Conservation (phyloP, 1,140 invertebrate genomes). For the Himalopsyche phryganea region DNA sequence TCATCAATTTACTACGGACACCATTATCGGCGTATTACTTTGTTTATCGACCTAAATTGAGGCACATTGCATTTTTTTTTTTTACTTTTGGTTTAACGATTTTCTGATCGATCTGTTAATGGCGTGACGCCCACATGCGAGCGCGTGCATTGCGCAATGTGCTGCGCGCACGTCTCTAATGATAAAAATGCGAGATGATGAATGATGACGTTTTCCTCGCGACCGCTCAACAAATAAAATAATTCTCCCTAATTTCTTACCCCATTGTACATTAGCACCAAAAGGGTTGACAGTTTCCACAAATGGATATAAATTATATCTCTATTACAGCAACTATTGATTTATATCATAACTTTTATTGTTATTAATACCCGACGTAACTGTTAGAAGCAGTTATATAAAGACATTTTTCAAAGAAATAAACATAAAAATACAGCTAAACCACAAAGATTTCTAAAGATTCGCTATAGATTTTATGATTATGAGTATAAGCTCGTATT, state of each 20-base stretch:
- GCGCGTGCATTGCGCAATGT: neutral
- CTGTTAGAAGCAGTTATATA: too few relatives aligned
- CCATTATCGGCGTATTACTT: neutral
- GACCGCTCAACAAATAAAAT: neutral
- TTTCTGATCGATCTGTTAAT: conserved; percentile 15
- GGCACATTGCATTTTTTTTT: too few relatives aligned
- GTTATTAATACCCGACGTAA: too few relatives aligned
- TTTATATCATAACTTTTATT: too few relatives aligned
- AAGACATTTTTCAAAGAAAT: too few relatives aligned
- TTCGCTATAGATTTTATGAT: too few relatives aligned
- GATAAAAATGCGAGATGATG: conserved; percentile 15
- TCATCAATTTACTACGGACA: neutral
- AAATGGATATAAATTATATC: too few relatives aligned
- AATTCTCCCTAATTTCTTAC: neutral
- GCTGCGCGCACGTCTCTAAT: conserved; percentile 7
- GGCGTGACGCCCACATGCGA: conserved; percentile 8
- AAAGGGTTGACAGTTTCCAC: conserved; percentile 2
- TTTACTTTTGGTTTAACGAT: neutral
- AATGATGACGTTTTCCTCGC: neutral
- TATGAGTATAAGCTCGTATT: too few relatives aligned
- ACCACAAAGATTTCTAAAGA: too few relatives aligned
- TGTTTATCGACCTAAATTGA: too few relatives aligned
- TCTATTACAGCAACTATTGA: too few relatives aligned
- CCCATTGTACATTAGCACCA: neutral
- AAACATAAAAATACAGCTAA: too few relatives aligned